Evolutionary conservation across 2,113 vertebrate species (phyloP).

Genomic region (Nymphicus hollandicus): DNA sequence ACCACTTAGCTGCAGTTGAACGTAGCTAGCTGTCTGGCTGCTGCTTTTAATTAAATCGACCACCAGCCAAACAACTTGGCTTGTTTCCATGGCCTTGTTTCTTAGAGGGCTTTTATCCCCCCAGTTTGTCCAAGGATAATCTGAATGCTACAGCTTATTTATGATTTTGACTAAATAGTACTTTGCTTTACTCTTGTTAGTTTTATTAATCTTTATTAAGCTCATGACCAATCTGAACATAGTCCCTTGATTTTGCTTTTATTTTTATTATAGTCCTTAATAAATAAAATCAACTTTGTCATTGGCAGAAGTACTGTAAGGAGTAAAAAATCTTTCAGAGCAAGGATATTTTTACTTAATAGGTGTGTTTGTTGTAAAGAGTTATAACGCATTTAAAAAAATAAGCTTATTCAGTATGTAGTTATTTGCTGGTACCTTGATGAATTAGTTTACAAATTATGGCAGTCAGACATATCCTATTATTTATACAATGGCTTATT

Average conservation of each 20-base stretch:
- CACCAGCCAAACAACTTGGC: background rate
- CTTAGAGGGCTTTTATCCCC: background rate
- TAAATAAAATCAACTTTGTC: background rate
- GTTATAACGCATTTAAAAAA: background rate
- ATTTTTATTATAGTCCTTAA: background rate
- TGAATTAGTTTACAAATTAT: background rate
- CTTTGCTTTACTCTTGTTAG: background rate
- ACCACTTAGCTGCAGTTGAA: background rate
- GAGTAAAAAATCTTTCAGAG: background rate
- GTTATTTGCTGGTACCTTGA: background rate
- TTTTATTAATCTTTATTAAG: background rate
- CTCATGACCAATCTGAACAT: background rate
- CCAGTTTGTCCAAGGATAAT: background rate
- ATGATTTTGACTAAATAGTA: background rate
- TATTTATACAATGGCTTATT: slow-evolving; percentile 27
- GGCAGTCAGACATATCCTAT: background rate
- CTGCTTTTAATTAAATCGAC: slow-evolving; percentile 40
- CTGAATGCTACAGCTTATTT: background rate
- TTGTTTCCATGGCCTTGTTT: background rate
- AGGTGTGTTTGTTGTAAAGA: background rate
- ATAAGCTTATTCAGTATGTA: background rate
- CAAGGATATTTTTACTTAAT: background rate
- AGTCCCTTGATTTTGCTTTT: background rate
- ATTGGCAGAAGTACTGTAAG: background rate
- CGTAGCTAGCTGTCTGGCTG: background rate